phyloP scores from a whole-genome alignment of 2,888 invertebrate species.

The Listrodromus nycthemerus region DNA sequence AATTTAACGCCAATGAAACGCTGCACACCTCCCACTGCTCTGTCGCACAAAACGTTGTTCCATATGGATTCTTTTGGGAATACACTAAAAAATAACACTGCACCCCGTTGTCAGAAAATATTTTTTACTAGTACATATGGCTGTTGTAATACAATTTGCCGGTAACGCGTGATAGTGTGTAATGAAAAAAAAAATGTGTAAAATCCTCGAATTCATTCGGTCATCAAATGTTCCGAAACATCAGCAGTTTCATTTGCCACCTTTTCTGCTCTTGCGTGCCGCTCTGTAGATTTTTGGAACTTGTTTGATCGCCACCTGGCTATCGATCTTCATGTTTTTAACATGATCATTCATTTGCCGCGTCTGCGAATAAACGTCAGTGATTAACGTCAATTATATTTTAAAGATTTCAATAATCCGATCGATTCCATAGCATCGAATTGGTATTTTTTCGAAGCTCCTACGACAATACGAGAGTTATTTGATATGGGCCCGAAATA shows the following conservation, averaged over 20 bases:
- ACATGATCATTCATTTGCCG: constrained; percentile 25
- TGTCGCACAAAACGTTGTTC: too few species aligned
- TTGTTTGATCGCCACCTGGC: constrained; percentile 38
- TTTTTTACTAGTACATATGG: too few species aligned
- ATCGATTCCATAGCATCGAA: too few species aligned
- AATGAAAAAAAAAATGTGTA: background rate
- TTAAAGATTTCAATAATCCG: background rate
- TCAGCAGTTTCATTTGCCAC: constrained; percentile 17
- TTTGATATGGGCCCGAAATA: too few species aligned
- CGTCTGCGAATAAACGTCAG: constrained; percentile 51
- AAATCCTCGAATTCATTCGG: background rate
- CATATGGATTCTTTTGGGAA: too few species aligned
- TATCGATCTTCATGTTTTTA: constrained; percentile 36
- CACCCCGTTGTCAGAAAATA: background rate
- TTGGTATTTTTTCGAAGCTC: too few species aligned
- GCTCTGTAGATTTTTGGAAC: constrained; percentile 61
- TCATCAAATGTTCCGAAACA: background rate
- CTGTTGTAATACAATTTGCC: background rate
- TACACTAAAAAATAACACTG: background rate
- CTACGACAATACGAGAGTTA: too few species aligned
- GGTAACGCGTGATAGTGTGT: background rate
- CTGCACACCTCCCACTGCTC: too few species aligned
- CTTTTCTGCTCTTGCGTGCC: constrained; percentile 35
- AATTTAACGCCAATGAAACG: too few species aligned
- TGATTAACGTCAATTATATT: background rate